Evolutionary conservation across 2,113 vertebrate species (phyloP), one percentile per base, ranked within the genome.

Genomic region (Zosterops borbonicus): DNA sequence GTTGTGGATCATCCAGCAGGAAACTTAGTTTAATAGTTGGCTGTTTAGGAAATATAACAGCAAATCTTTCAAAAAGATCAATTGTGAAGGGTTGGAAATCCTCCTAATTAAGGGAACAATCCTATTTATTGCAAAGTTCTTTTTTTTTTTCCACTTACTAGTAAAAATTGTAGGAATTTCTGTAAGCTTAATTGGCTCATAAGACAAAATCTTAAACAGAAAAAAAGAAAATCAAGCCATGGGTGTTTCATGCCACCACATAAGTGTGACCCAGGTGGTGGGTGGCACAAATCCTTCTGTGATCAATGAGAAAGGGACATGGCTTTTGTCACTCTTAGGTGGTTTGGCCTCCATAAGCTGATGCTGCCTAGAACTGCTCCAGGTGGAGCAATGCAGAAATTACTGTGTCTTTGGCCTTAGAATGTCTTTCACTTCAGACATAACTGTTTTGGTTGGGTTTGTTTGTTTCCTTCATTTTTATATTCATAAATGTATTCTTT

Each of bases 1-100:
- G 70, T 73, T 68, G 47, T 85, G 41, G 59, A 59, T 95, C 62
- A 79, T 91, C 37, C 65, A 95, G 46, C 44, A 95, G 87, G 87
- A 95, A 87, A 84, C 67, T 35, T 27, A n/a, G 63, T 85, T 89
- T 88, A 87, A 31, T 60, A 79, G 50, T 76, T 90, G 68, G 41
- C 70, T 79, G 8, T 78, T 49, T 59, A 64, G 65, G 56, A 83
- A 94, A 81, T 60, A 16, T 0, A 5, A 3, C 59, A 83, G 52
- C 62, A 79, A 1, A 56, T 82, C 53, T 89, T 82, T 93, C 41
- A 64, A 25, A 82, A 87, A 84, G 47, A 81, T 92, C 17, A 70
- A 11, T 89, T 82, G 35, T 71, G 52, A 71, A 82, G 74, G 58
- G 33, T 56, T 84, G 11, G 25, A 86, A 80, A 53, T 90, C 63